A percentile compares a stretch with the other conserved stretches of the same genome.
Conservation (phyloP, 2,888 invertebrate species). For the Amiota communis region DNA sequence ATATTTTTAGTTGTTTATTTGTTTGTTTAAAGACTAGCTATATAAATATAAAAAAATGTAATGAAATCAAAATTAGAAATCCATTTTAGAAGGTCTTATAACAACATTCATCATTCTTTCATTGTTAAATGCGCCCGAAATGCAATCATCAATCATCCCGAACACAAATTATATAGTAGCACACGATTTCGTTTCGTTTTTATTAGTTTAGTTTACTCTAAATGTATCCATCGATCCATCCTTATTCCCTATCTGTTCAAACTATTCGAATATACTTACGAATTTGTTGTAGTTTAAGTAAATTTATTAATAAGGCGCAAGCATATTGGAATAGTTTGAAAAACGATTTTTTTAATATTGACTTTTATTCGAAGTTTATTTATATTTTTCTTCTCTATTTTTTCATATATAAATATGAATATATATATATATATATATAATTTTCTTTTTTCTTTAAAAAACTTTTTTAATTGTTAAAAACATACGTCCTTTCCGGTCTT, state of each 20-base stretch:
- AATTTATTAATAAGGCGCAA: too few species aligned
- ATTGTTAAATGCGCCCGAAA: conserved; percentile 13
- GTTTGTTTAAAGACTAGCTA: conserved; percentile 54
- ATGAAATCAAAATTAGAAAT: conserved; percentile 27
- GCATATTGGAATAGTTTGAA: too few species aligned
- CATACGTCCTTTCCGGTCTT: conserved; percentile 32
- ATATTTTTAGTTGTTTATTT: conserved; percentile 26
- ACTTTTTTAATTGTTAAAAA: conserved; percentile 21
- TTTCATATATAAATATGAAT: background rate
- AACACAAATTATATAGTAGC: conserved; percentile 20
- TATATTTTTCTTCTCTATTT: conserved; percentile 12
- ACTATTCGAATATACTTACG: too few species aligned
- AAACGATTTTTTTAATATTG: too few species aligned
- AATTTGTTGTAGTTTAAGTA: too few species aligned
- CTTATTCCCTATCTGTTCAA: too few species aligned
- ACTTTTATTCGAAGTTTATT: too few species aligned
- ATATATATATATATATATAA: conserved; percentile 43
- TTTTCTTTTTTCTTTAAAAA: conserved; percentile 68
- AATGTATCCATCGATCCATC: too few species aligned
- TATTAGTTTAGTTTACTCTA: too few species aligned
- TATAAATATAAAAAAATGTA: conserved; percentile 39
- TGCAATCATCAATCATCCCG: conserved; percentile 34
- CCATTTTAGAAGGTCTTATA: background rate
- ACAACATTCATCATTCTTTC: conserved; percentile 1
- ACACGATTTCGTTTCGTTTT: background rate